Conservation (phyloP, 1,140 invertebrate genomes). For the Zaprionus kolodkinae region DNA sequence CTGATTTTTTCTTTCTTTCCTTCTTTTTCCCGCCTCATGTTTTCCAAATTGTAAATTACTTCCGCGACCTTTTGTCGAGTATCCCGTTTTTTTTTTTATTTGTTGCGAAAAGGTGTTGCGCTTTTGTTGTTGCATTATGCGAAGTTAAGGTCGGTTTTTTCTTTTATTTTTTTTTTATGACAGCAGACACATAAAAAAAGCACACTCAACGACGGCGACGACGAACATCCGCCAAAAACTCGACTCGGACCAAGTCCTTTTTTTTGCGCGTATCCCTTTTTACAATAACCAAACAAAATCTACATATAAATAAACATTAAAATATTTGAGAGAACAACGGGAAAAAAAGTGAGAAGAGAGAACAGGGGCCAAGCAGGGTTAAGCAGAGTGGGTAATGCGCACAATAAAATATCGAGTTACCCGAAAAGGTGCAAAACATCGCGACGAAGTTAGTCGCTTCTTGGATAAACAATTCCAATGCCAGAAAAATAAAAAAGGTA, state of each 20-base stretch:
- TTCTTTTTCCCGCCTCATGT: background rate
- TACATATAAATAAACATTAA: slow-evolving; percentile 82
- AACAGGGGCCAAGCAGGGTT: background rate
- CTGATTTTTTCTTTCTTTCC: background rate
- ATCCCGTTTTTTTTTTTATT: slow-evolving; percentile 47
- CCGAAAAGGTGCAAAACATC: slow-evolving; percentile 26
- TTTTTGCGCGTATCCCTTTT: slow-evolving; percentile 49
- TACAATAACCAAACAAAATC: slow-evolving; percentile 62
- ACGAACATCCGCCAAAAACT: too few relatives aligned
- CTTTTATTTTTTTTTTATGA: slow-evolving; percentile 57
- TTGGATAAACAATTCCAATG: slow-evolving; percentile 20
- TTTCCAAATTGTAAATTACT: slow-evolving; percentile 78
- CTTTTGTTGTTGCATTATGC: slow-evolving; percentile 41
- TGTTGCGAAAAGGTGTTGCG: slow-evolving; percentile 65
- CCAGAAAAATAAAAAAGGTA: slow-evolving; percentile 32
- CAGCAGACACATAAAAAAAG: slow-evolving; percentile 57
- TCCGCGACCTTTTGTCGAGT: slow-evolving; percentile 75
- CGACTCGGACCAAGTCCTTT: slow-evolving; percentile 41
- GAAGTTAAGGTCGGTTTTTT: slow-evolving; percentile 9
- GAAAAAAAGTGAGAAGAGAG: slow-evolving; percentile 19
- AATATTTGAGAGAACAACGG: slow-evolving; percentile 51
- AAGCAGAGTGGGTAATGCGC: slow-evolving; percentile 4
- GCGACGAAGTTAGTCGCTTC: slow-evolving; percentile 12
- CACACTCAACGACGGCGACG: background rate
- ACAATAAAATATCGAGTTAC: slow-evolving; percentile 27